A percentile compares a stretch with the other conserved stretches of the same genome.
Evolutionary conservation across 2,797 vertebrate species (phyloP).

Genomic region (Menidia menidia): DNA sequence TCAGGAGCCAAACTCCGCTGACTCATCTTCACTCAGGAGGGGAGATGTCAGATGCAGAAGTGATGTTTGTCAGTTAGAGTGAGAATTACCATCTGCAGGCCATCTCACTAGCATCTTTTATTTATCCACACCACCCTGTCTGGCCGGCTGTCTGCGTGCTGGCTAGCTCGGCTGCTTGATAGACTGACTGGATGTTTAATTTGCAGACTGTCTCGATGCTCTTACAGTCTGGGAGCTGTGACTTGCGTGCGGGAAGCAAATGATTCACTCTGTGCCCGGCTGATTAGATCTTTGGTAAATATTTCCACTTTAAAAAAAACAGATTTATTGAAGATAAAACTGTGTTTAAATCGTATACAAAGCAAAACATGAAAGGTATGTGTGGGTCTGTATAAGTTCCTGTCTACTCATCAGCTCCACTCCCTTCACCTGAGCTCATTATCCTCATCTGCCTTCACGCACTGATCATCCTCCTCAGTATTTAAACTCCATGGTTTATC

Average conservation of each 20-base stretch:
- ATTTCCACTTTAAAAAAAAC: constrained; percentile 15
- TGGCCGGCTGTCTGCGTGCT: constrained; percentile 62
- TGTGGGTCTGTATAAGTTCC: too few relatives aligned
- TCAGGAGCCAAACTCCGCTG: constrained; percentile 71
- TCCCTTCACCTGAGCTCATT: too few relatives aligned
- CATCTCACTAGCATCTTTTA: constrained; percentile 74
- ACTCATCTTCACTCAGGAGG: constrained; percentile 76
- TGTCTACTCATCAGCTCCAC: too few relatives aligned
- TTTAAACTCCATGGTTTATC: too few relatives aligned
- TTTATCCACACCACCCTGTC: constrained; percentile 76
- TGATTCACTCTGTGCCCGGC: constrained; percentile 21
- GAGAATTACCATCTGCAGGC: constrained; percentile 76
- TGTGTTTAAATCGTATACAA: neutral
- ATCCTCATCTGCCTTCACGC: too few relatives aligned
- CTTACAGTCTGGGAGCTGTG: constrained; percentile 21
- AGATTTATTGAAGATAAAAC: constrained; percentile 1
- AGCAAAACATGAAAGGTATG: too few relatives aligned
- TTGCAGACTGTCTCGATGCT: constrained; percentile 42
- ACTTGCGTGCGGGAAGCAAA: constrained; percentile 14
- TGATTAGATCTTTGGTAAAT: constrained; percentile 27
- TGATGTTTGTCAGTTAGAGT: constrained; percentile 73
- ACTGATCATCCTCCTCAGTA: too few relatives aligned
- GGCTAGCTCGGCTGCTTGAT: constrained; percentile 46
- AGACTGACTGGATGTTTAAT: constrained; percentile 62
- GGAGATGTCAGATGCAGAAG: constrained; percentile 72